A percentile compares a stretch with the other conserved stretches of the same genome.
phyloP scores from a whole-genome alignment of 2,888 invertebrate genomes.

The Cryptocephalus moraei region DNA sequence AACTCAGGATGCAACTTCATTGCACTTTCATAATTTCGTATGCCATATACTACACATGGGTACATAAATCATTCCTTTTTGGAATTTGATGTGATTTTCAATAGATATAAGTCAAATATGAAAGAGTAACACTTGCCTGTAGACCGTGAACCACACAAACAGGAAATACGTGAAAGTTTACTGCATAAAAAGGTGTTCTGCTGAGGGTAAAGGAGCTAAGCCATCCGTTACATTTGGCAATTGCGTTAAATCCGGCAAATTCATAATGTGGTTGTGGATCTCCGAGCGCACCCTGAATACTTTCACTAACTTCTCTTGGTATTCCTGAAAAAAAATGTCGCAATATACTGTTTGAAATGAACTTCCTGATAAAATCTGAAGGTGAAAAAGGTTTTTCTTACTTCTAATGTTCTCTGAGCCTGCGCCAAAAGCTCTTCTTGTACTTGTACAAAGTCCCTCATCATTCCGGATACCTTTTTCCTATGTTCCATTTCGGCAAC shows the following conservation, averaged over 20 bases:
- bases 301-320: conserved; percentile 80
- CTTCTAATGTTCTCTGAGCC: conserved; percentile 81
- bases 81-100: too few species aligned
- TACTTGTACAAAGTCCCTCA: conserved; percentile 76
- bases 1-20: too few species aligned
- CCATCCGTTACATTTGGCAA: conserved; percentile 89
- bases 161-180: conserved; percentile 7
- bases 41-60: too few species aligned
- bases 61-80: too few species aligned
- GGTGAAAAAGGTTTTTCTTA: conserved; percentile 34
- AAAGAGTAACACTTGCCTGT: too few species aligned
- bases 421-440: conserved; percentile 79
- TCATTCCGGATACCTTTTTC: conserved; percentile 73
- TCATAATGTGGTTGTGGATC: conserved; percentile 85
- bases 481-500: conserved; percentile 84
- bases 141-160: too few species aligned
- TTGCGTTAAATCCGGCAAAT: conserved; percentile 84
- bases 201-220: conserved; percentile 86
- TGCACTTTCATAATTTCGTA: too few species aligned
- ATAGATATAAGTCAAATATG: too few species aligned
- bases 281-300: conserved; percentile 79
- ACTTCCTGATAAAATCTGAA: neutral
- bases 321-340: conserved; percentile 58
- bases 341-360: neutral
- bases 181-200: conserved; percentile 83